These are phyloP conservation scores for Xenentodon cancila DNA, from an alignment of 2,797 vertebrate genomes.

Conservation along the genomic window DNA sequence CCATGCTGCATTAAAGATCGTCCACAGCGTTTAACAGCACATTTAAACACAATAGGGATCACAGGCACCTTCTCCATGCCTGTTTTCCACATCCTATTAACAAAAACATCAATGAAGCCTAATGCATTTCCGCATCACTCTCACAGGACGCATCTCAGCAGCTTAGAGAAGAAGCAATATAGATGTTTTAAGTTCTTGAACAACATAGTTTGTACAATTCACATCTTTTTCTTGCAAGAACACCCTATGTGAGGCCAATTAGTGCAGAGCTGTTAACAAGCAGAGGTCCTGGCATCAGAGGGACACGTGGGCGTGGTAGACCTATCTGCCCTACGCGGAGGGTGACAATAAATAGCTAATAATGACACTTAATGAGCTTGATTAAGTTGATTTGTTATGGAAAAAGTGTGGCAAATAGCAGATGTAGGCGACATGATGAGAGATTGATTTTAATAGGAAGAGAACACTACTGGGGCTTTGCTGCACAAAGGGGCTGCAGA, in stretches of 20 bases:
- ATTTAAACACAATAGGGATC: conserved; percentile 58
- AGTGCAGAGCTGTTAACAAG: conserved; percentile 64
- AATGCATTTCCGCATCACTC: not conserved
- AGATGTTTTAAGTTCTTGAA: conserved; percentile 21
- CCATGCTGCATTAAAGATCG: conserved; percentile 83
- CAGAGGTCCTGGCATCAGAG: conserved; percentile 76
- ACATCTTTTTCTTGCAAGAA: conserved; percentile 34
- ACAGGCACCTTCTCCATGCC: conserved; percentile 32
- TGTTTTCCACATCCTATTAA: conserved; percentile 34
- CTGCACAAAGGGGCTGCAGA: conserved; percentile 79
- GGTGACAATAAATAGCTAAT: conserved; percentile 85
- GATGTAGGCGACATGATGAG: conserved; percentile 79
- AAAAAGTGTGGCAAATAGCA: conserved; percentile 78
- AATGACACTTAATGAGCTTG: conserved; percentile 85
- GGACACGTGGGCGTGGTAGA: conserved; percentile 76
- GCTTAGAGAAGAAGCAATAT: conserved; percentile 18
- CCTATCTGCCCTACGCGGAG: conserved; percentile 76
- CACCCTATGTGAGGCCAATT: conserved; percentile 75
- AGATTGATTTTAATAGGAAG: conserved; percentile 83
- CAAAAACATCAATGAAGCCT: conserved; percentile 21
- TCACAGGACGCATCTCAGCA: conserved; percentile 24
- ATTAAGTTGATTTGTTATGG: conserved; percentile 85
- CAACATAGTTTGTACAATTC: conserved; percentile 24
- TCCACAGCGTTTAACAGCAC: conserved; percentile 59
- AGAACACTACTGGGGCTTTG: conserved; percentile 79